Evolutionary conservation across 2,113 vertebrate genomes (phyloP).

Genomic region (Bubo scandiacus): DNA sequence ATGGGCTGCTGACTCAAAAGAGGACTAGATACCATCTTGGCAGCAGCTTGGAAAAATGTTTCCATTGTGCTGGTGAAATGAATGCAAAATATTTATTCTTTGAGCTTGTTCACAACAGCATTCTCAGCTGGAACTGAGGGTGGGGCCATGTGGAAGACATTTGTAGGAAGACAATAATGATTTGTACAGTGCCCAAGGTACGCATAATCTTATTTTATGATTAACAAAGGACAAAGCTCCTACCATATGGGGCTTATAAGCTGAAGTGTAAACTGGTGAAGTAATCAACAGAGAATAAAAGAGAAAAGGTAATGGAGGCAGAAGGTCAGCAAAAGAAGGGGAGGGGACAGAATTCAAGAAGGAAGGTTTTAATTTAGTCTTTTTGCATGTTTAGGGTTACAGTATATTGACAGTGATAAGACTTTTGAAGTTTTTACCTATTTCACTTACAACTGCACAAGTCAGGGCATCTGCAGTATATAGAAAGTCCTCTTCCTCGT

Average conservation of each 20-base stretch:
- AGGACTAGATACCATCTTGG: slow-evolving; percentile 34
- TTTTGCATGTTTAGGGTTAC: neutral
- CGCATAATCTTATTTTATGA: neutral
- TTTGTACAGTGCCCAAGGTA: slow-evolving; percentile 5
- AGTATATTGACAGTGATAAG: neutral
- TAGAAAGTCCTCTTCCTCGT: neutral
- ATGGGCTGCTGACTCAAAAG: slow-evolving; percentile 32
- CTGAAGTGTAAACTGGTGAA: neutral
- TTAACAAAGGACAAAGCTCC: slow-evolving; percentile 12
- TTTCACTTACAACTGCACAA: neutral
- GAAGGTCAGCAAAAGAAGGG: neutral
- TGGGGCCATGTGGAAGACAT: neutral
- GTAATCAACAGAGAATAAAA: neutral
- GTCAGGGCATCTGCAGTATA: neutral
- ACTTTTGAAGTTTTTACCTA: neutral
- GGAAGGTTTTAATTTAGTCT: neutral
- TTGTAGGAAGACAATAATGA: neutral
- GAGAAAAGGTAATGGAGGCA: neutral
- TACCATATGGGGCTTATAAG: neutral
- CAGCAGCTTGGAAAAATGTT: slow-evolving; percentile 35
- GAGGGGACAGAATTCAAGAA: neutral
- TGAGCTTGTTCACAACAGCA: slow-evolving; percentile 53
- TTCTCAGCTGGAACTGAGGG: slow-evolving; percentile 36
- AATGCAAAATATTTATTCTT: slow-evolving; percentile 51
- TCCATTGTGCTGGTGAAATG: slow-evolving; percentile 44